Evolutionary conservation across 2,797 vertebrate genomes (phyloP).

Genomic region (Premnoplex brunnescens): DNA sequence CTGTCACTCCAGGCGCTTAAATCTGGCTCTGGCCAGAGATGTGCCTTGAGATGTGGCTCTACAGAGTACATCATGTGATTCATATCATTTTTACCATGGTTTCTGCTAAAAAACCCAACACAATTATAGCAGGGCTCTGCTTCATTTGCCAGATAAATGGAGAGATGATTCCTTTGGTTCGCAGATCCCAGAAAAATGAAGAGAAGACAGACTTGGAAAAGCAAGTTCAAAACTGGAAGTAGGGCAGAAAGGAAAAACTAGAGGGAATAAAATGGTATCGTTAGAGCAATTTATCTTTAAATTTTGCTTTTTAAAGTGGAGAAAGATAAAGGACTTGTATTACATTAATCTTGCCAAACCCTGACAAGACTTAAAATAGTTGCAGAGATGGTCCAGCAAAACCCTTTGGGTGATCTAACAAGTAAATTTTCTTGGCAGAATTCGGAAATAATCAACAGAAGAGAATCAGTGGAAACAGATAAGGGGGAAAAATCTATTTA

Average conservation of each 20-base stretch:
- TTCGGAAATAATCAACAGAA: slow-evolving; percentile 20
- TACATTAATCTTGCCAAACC: background rate
- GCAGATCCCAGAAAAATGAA: background rate
- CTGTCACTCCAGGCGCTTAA: background rate
- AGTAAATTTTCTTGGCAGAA: slow-evolving; percentile 62
- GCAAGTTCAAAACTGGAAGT: background rate
- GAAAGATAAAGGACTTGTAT: background rate
- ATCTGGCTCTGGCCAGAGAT: background rate
- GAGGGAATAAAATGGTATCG: background rate
- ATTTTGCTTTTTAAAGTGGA: background rate
- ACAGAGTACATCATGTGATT: background rate
- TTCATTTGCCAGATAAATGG: background rate
- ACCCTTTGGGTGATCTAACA: slow-evolving; percentile 11
- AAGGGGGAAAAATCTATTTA: background rate
- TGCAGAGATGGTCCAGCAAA: slow-evolving; percentile 23
- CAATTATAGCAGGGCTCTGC: background rate
- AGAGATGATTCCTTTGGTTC: background rate
- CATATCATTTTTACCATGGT: background rate
- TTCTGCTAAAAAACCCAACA: background rate
- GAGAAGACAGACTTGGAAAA: background rate
- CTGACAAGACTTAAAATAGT: background rate
- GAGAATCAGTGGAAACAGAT: background rate
- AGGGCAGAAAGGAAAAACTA: background rate
- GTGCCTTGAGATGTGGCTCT: background rate
- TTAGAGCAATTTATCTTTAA: background rate